phyloP scores from a whole-genome alignment of 2,888 invertebrate genomes.

The Argynnis bischoffii region DNA sequence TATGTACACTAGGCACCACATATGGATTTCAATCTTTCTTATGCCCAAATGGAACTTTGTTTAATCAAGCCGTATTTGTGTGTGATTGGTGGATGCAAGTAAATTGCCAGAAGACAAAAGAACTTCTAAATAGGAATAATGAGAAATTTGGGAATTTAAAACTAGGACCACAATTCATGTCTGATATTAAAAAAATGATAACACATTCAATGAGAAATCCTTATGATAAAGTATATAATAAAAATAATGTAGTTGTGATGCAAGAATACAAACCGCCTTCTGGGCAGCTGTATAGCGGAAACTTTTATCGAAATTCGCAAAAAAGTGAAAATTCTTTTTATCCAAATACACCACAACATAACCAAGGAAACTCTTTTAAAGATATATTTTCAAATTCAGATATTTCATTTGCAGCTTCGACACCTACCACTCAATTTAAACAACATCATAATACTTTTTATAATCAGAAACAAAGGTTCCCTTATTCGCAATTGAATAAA shows the following conservation, averaged over 20 bases:
- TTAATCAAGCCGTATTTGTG: slow-evolving; percentile 85
- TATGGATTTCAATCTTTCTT: slow-evolving; percentile 84
- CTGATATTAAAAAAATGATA: slow-evolving; percentile 82
- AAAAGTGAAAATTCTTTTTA: slow-evolving; percentile 59
- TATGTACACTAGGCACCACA: slow-evolving; percentile 82
- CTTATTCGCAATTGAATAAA: slow-evolving; percentile 29
- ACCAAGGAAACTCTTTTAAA: slow-evolving; percentile 53
- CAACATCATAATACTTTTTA: slow-evolving; percentile 47
- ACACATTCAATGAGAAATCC: slow-evolving; percentile 76
- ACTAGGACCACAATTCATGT: slow-evolving; percentile 80
- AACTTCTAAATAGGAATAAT: slow-evolving; percentile 65
- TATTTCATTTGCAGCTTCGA: slow-evolving; percentile 60
- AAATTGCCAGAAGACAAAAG: slow-evolving; percentile 76
- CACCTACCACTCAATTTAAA: slow-evolving; percentile 61
- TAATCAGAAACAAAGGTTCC: slow-evolving; percentile 54
- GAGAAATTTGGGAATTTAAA: slow-evolving; percentile 73
- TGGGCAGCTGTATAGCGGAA: slow-evolving; percentile 67
- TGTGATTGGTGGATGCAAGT: slow-evolving; percentile 88
- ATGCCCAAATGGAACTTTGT: slow-evolving; percentile 86
- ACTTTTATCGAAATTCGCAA: slow-evolving; percentile 57
- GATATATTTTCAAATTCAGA: slow-evolving; percentile 52
- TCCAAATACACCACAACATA: slow-evolving; percentile 58
- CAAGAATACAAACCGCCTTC: slow-evolving; percentile 73
- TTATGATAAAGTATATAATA: slow-evolving; percentile 61
- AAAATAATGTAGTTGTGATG: slow-evolving; percentile 65